These are phyloP conservation scores for Nomada goodeniana DNA, from an alignment of 2,888 invertebrate species.

Conservation along the genomic window DNA sequence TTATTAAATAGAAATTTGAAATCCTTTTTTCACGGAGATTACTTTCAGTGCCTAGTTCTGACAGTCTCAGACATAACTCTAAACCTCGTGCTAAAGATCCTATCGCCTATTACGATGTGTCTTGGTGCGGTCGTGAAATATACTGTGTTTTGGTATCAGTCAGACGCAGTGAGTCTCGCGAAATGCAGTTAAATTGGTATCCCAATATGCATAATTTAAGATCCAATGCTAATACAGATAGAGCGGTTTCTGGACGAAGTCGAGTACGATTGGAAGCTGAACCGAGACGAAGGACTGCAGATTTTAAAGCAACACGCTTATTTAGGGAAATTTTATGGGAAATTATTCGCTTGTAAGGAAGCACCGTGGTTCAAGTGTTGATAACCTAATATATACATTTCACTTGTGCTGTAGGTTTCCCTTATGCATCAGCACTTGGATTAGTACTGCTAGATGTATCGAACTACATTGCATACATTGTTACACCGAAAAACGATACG, in stretches of 20 bases:
- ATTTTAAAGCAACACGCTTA: neutral
- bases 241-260: neutral
- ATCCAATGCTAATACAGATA: neutral
- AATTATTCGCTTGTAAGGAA: neutral
- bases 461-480: neutral
- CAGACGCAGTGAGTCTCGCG: neutral
- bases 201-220: neutral
- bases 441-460: neutral
- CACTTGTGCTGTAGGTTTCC: slow-evolving; percentile 5
- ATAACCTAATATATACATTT: too few species aligned
- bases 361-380: too few species aligned
- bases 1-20: neutral
- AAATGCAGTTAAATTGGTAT: neutral
- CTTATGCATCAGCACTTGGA: neutral
- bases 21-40: too few species aligned
- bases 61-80: neutral
- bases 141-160: neutral
- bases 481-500: slow-evolving; percentile 14
- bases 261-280: neutral
- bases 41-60: neutral
- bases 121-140: neutral
- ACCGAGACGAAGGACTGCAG: neutral
- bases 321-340: neutral
- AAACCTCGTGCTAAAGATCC: neutral
- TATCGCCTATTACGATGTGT: neutral